phyloP scores from a whole-genome alignment of 2,113 vertebrate species.

The Sapayoa aenigma region DNA sequence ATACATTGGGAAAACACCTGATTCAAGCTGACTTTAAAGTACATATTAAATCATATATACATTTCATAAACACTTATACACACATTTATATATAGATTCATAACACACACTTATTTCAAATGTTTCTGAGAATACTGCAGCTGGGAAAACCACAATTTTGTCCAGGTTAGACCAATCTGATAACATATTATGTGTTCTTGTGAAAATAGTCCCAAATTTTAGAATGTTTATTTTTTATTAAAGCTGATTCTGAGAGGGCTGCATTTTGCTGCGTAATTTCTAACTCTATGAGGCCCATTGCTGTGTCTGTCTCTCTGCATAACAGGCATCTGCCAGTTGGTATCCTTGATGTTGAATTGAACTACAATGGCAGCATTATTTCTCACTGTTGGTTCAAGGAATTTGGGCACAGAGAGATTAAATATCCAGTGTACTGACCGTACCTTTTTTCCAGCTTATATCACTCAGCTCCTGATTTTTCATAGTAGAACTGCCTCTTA shows the following conservation, averaged over 20 bases:
- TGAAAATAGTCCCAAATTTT: background rate
- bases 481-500: background rate
- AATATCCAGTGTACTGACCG: background rate
- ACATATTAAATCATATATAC: background rate
- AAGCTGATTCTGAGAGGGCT: background rate
- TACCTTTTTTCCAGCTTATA: background rate
- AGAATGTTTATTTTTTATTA: background rate
- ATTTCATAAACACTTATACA: accelerated
- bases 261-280: background rate
- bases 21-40: background rate
- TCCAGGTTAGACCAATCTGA: background rate
- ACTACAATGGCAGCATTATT: background rate
- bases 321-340: background rate
- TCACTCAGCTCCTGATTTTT: background rate
- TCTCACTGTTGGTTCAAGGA: background rate
- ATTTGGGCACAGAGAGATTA: background rate
- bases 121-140: background rate
- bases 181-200: background rate
- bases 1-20: background rate
- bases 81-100: background rate
- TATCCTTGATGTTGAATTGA: background rate
- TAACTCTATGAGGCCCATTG: background rate
- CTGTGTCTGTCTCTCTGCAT: background rate
- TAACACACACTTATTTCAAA: background rate
- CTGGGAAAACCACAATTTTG: background rate